A percentile compares a stretch with the other conserved stretches of the same genome.
phyloP scores from a whole-genome alignment of 1,140 invertebrate species.

The Macrobrachium nipponense region DNA sequence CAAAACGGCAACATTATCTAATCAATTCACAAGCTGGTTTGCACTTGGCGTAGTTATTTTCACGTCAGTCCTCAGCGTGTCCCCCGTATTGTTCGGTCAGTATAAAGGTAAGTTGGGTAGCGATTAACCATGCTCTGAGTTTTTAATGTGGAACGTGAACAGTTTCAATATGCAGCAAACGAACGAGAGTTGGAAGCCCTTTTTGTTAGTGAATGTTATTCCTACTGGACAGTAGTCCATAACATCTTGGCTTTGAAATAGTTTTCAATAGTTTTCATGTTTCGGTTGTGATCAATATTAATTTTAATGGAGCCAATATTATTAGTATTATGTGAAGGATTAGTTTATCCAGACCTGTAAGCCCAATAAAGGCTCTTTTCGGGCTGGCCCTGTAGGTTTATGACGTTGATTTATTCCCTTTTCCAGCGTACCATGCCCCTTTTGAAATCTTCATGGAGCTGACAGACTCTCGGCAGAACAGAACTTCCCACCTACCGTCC shows the following conservation, averaged over 20 bases:
- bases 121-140: neutral
- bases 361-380: too few relatives aligned
- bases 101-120: conserved; percentile 69
- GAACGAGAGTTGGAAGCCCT: too few relatives aligned
- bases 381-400: too few relatives aligned
- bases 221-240: too few relatives aligned
- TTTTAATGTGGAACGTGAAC: conserved; percentile 45
- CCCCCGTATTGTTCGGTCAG: conserved; percentile 70
- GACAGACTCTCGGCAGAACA: conserved; percentile 75
- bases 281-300: neutral
- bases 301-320: too few relatives aligned
- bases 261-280: neutral
- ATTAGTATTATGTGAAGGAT: too few relatives aligned
- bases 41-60: conserved; percentile 76
- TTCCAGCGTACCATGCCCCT: conserved; percentile 86
- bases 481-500: conserved; percentile 72
- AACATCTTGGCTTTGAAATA: too few relatives aligned
- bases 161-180: too few relatives aligned
- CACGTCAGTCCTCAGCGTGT: conserved; percentile 73
- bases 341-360: too few relatives aligned
- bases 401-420: conserved; percentile 12
- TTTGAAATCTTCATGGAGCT: conserved; percentile 89
- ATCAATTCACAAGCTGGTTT: conserved; percentile 79
- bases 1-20: conserved; percentile 77
- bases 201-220: conserved; percentile 10